Percentiles rank a stretch among this genome's conserved stretches.
Evolutionary conservation across 2,797 vertebrate genomes (phyloP).

Genomic region (Sebastes baramenuke): DNA sequence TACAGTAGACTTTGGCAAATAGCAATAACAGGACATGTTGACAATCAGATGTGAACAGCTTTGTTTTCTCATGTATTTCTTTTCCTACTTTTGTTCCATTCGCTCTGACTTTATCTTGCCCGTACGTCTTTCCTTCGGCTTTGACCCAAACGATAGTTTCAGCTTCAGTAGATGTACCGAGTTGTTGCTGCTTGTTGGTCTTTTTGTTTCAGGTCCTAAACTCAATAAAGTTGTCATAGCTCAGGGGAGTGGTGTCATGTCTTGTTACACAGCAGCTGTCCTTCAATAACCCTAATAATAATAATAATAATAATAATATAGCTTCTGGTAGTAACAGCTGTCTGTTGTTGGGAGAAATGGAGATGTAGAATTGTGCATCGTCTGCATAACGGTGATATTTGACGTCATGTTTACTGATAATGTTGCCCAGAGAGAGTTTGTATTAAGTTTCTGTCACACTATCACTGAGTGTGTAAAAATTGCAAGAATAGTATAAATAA

Average conservation of each 20-base stretch:
- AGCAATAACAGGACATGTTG: constrained; percentile 63
- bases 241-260: constrained; percentile 56
- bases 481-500: no score
- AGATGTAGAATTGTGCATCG: not conserved
- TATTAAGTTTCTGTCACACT: not conserved
- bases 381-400: not conserved
- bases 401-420: not conserved
- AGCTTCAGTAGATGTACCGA: not conserved
- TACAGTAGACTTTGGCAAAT: not conserved
- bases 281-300: not conserved
- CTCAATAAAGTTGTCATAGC: constrained; percentile 67
- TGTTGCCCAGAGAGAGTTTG: not conserved
- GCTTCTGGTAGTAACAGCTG: no score
- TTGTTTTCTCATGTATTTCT: not conserved
- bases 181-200: constrained; percentile 18
- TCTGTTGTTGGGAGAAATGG: not conserved
- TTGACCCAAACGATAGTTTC: not conserved
- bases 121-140: constrained; percentile 1
- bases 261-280: not conserved
- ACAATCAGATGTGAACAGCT: constrained; percentile 54
- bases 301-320: no score
- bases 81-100: constrained; percentile 3
- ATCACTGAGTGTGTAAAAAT: no score
- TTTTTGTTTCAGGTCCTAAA: constrained; percentile 32
- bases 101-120: not conserved